Percentiles rank a stretch among this genome's conserved stretches.
Evolutionary conservation across 2,888 invertebrate genomes (phyloP).

Genomic region (Cantharis lateralis): DNA sequence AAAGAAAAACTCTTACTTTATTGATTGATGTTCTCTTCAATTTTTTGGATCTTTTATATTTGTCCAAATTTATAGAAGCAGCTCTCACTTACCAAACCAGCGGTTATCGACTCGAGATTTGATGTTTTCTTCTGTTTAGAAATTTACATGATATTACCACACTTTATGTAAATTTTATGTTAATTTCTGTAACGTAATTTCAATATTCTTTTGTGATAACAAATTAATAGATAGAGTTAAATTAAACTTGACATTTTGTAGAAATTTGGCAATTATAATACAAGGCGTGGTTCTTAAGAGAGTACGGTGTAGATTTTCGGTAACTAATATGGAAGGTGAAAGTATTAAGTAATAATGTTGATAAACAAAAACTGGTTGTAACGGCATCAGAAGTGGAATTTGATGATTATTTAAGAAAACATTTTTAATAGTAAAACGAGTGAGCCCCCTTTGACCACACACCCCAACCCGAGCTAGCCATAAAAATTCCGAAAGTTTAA

Average conservation of each 20-base stretch:
- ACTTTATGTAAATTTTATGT: background rate
- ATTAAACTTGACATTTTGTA: background rate
- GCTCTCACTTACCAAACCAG: background rate
- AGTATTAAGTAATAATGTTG: constrained; percentile 1
- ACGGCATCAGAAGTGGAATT: background rate
- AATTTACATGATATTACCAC: background rate
- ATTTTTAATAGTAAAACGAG: background rate
- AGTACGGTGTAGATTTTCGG: background rate
- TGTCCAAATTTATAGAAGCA: background rate
- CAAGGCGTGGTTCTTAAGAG: background rate
- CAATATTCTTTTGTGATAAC: background rate
- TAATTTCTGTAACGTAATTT: background rate
- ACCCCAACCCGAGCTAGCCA: too few species aligned
- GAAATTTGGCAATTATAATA: background rate
- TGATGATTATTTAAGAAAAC: background rate
- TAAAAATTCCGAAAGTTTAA: background rate
- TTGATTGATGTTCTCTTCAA: background rate
- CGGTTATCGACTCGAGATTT: background rate
- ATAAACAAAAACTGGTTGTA: background rate
- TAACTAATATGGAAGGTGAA: background rate
- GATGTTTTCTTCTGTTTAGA: background rate
- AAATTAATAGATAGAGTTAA: background rate
- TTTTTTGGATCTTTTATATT: background rate
- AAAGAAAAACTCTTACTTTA: background rate
- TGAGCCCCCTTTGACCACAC: too few species aligned